Evolutionary conservation across 2,113 vertebrate species (phyloP).

Genomic region (Hemiprocne comata): DNA sequence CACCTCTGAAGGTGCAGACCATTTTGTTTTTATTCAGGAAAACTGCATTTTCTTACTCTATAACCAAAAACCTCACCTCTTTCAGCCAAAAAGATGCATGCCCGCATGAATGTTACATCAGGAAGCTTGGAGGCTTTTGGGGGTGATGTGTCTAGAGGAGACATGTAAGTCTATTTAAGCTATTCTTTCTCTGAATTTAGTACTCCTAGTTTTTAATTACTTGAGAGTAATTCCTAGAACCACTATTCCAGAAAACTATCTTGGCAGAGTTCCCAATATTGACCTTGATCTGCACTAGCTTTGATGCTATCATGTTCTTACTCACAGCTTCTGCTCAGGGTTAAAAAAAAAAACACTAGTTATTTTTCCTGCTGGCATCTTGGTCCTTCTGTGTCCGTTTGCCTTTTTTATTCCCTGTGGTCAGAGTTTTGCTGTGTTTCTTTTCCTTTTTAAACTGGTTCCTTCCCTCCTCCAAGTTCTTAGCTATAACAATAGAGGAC

Average conservation of each 20-base stretch:
- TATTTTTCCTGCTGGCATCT: not conserved
- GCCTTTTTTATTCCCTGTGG: not conserved
- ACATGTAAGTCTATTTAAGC: constrained; percentile 81
- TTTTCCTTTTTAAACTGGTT: not conserved
- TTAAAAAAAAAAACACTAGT: not conserved
- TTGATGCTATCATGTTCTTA: not conserved
- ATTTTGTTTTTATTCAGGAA: not conserved
- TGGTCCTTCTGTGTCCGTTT: not conserved
- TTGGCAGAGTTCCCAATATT: not conserved
- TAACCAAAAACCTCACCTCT: not conserved
- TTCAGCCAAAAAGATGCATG: constrained; percentile 73
- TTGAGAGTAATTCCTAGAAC: not conserved
- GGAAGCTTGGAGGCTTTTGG: constrained; percentile 86
- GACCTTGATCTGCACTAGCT: not conserved
- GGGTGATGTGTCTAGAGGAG: constrained; percentile 82
- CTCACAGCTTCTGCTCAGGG: not conserved
- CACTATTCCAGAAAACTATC: fast-evolving
- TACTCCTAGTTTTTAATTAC: not conserved
- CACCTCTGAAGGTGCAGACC: not conserved
- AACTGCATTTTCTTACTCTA: not conserved
- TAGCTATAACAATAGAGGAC: not conserved
- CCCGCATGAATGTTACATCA: constrained; percentile 76
- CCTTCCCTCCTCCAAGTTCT: not conserved
- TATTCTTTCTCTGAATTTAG: not conserved
- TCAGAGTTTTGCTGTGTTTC: not conserved